A percentile compares a stretch with the other conserved stretches of the same genome.
Conservation (phyloP, 2,888 invertebrate species). For the Nemapogon koenigi region DNA sequence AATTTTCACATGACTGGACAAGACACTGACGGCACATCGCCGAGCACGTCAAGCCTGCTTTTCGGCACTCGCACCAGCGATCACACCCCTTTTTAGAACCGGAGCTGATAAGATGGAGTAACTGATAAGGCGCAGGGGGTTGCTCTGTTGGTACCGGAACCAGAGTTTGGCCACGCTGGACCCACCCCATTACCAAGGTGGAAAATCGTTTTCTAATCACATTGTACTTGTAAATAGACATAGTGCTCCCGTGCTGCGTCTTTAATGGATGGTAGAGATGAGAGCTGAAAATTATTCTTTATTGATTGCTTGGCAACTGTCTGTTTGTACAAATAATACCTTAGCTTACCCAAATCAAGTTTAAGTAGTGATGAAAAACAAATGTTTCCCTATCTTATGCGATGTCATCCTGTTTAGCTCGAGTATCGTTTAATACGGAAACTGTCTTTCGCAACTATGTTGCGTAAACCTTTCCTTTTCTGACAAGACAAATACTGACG, state of each 20-base stretch:
- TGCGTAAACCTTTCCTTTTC: too few relatives aligned
- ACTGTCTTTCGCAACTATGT: not conserved
- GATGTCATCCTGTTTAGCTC: not conserved
- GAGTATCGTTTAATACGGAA: not conserved
- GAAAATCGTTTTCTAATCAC: constrained; percentile 1
- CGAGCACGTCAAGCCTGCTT: constrained; percentile 2
- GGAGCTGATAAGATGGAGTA: constrained; percentile 3
- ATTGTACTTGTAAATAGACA: constrained; percentile 2
- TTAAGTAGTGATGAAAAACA: not conserved
- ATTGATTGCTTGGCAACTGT: constrained; percentile 1
- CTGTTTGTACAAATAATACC: not conserved
- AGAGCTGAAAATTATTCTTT: constrained; percentile 5
- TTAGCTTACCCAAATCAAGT: not conserved
- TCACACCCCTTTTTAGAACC: constrained; percentile 1
- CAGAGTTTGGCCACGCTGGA: not conserved
- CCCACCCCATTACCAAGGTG: too few relatives aligned
- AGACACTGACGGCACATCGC: not conserved
- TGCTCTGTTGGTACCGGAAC: constrained; percentile 1
- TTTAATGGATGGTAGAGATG: constrained; percentile 2
- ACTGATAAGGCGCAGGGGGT: constrained; percentile 2
- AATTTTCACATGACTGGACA: constrained; percentile 2
- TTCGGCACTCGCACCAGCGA: constrained; percentile 1
- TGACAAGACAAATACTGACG: too few relatives aligned
- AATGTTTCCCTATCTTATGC: not conserved
- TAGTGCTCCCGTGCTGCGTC: constrained; percentile 1